Conservation (phyloP, 2,113 vertebrate genomes). For the Nyctereutes procyonoides region DNA sequence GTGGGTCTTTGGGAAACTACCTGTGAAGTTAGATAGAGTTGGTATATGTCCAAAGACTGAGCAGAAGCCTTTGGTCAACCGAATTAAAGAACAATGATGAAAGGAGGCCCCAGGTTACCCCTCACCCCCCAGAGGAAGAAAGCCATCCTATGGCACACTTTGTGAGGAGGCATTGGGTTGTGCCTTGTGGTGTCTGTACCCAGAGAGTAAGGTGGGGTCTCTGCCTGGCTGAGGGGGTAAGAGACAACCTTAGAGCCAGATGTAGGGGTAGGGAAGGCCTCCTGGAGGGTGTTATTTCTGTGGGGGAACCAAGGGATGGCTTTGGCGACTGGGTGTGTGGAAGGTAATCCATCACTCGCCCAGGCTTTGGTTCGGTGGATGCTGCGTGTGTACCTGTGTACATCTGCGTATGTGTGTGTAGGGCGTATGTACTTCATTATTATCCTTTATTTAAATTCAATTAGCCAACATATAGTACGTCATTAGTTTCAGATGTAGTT, state of each 20-base stretch:
- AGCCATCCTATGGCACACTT: not conserved
- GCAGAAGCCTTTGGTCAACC: not conserved
- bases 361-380: not conserved
- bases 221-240: not conserved
- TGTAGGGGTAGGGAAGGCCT: not conserved
- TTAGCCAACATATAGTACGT: too few species aligned
- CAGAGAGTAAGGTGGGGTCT: not conserved
- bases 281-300: too few species aligned
- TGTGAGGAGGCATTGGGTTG: not conserved
- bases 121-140: not conserved
- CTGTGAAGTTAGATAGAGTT: not conserved
- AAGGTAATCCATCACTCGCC: too few species aligned
- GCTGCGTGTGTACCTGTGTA: too few species aligned
- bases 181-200: not conserved
- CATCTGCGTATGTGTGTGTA: too few species aligned
- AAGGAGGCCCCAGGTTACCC: not conserved
- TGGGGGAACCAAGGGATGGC: not conserved
- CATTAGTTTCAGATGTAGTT: too few species aligned
- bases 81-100: not conserved
- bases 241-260: not conserved
- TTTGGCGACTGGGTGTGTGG: fast-evolving
- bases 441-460: too few species aligned
- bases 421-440: not conserved
- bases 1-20: not conserved
- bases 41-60: not conserved